phyloP scores from a whole-genome alignment of 2,113 vertebrate genomes.

The Edolisoma coerulescens region DNA sequence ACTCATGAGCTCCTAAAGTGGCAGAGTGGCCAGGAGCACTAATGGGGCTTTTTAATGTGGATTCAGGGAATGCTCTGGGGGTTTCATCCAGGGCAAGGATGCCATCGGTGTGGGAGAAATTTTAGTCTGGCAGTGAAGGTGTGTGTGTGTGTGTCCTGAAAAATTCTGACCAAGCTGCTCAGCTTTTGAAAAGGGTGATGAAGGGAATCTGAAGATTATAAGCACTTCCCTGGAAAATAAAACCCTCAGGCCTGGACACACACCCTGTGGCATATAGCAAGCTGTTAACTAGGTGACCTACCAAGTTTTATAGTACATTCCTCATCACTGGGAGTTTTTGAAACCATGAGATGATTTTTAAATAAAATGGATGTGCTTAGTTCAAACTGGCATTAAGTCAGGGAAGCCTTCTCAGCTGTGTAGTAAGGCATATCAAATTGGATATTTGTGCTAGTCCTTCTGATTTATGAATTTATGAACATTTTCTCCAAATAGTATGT shows the following conservation, averaged over 20 bases:
- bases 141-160: background rate
- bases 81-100: background rate
- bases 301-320: background rate
- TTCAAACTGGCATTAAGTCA: background rate
- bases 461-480: background rate
- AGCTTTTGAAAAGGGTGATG: background rate
- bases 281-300: background rate
- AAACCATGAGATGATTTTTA: background rate
- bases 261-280: background rate
- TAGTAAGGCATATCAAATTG: background rate
- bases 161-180: background rate
- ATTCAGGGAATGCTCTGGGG: background rate
- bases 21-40: background rate
- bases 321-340: background rate
- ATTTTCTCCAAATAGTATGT: background rate
- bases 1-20: background rate
- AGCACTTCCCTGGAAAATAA: background rate
- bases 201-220: background rate
- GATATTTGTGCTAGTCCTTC: background rate
- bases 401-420: background rate
- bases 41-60: background rate
- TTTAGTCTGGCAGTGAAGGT: background rate
- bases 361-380: background rate
- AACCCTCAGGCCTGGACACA: background rate
- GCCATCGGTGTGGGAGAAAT: fast-evolving